These are phyloP conservation scores for Macaria liturata DNA, from an alignment of 2,888 invertebrate species.

Conservation along the genomic window DNA sequence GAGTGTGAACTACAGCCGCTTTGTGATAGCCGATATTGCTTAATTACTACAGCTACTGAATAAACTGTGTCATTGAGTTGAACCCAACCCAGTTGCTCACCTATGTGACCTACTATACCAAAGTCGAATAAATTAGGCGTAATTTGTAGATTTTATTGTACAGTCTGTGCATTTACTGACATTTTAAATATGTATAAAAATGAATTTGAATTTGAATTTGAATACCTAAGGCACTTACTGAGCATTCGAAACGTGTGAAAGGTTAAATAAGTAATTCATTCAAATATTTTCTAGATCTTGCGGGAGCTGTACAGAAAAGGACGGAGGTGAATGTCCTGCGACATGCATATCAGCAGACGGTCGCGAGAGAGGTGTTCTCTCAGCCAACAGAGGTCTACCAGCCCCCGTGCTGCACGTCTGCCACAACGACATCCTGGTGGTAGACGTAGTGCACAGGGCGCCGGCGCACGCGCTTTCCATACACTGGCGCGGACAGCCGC, in stretches of 20 bases:
- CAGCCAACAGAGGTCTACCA: conserved; percentile 87
- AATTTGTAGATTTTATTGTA: no score
- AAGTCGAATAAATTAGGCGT: no score
- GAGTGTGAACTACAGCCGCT: conserved; percentile 48
- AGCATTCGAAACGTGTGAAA: no score
- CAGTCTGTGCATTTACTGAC: no score
- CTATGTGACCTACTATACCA: no score
- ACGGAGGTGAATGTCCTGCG: conserved; percentile 82
- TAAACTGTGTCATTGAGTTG: conserved; percentile 5
- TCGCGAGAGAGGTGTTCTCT: conserved; percentile 84
- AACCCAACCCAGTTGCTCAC: conserved; percentile 1
- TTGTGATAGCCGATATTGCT: no score
- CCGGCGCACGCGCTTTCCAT: conserved; percentile 88
- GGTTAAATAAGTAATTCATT: no score
- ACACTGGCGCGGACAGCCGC: conserved; percentile 92
- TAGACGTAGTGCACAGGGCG: conserved; percentile 89
- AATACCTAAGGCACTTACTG: no score
- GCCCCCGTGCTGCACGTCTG: conserved; percentile 86
- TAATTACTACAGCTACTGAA: no score
- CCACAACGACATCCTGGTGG: conserved; percentile 89
- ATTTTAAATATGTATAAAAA: no score
- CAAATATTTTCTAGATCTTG: conserved; percentile 78
- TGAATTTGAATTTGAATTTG: no score
- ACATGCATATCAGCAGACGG: conserved; percentile 87
- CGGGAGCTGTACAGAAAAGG: conserved; percentile 85